Conservation (phyloP, 2,797 vertebrate genomes). For the Neosalanx taihuensis region DNA sequence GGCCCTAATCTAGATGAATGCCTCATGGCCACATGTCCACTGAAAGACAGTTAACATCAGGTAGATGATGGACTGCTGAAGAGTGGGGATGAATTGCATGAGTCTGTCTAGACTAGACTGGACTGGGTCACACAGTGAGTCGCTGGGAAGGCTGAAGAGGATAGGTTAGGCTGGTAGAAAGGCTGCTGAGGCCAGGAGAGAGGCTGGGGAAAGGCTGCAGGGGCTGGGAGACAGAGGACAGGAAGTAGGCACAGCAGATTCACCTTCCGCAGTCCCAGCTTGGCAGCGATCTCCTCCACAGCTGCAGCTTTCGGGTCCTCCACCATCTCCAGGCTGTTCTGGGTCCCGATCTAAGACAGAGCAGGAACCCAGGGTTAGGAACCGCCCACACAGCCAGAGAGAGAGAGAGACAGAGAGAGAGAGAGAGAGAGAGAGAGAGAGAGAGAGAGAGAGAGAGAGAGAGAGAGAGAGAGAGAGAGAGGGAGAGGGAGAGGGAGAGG, state of each 20-base stretch:
- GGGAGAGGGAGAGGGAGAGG: too few species aligned
- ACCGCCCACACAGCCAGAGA: too few species aligned
- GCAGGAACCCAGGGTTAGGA: background rate
- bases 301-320: conserved; percentile 92
- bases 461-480: too few species aligned
- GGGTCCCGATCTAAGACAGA: conserved; percentile 81
- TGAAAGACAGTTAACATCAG: background rate
- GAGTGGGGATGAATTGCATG: background rate
- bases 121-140: background rate
- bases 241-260: background rate
- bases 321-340: conserved; percentile 94
- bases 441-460: too few species aligned
- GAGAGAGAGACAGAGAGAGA: too few species aligned
- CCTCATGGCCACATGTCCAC: conserved; percentile 19
- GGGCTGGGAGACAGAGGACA: too few species aligned
- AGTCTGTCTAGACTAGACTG: background rate
- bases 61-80: background rate
- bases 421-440: too few species aligned
- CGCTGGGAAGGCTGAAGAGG: background rate
- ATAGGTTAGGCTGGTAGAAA: too few species aligned
- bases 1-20: conserved; percentile 8
- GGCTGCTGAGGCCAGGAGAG: background rate
- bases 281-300: conserved; percentile 94
- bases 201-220: background rate
- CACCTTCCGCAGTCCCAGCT: conserved; percentile 93